Evolutionary conservation across 1,140 invertebrate species (phyloP).

Genomic region (Chymomyza costata): DNA sequence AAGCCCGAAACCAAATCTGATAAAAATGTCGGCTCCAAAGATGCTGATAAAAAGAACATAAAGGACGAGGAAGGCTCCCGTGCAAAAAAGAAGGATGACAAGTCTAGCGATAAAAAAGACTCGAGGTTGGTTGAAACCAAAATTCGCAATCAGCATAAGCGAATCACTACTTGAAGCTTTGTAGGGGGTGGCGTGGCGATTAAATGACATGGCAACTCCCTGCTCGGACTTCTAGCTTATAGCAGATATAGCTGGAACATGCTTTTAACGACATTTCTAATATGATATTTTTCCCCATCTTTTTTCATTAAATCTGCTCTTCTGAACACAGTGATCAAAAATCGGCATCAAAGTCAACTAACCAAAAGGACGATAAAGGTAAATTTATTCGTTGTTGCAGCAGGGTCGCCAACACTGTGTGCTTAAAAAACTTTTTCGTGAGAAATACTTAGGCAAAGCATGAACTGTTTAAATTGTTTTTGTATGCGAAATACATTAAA

Average conservation of each 20-base stretch:
- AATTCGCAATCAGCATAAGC: too few species aligned
- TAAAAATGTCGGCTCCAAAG: slow-evolving; percentile 40
- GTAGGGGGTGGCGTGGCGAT: too few species aligned
- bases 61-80: slow-evolving; percentile 45
- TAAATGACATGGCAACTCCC: too few species aligned
- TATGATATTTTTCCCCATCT: not conserved
- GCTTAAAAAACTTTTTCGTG: slow-evolving; percentile 32
- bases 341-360: slow-evolving; percentile 46
- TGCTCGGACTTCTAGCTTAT: too few species aligned
- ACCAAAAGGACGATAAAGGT: slow-evolving; percentile 74
- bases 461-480: slow-evolving; percentile 19
- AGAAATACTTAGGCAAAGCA: slow-evolving; percentile 34
- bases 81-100: slow-evolving; percentile 66
- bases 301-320: slow-evolving; percentile 1
- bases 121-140: slow-evolving; percentile 48
- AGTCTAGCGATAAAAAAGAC: slow-evolving; percentile 62
- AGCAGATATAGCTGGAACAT: not conserved
- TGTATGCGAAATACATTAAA: slow-evolving; percentile 28
- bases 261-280: not conserved
- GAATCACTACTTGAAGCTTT: too few species aligned
- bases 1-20: slow-evolving; percentile 55
- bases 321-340: slow-evolving; percentile 51
- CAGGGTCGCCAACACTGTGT: slow-evolving; percentile 32
- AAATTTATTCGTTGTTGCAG: slow-evolving; percentile 48
- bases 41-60: slow-evolving; percentile 49